phyloP scores from a whole-genome alignment of 2,113 vertebrate genomes.

The Strix aluco region DNA sequence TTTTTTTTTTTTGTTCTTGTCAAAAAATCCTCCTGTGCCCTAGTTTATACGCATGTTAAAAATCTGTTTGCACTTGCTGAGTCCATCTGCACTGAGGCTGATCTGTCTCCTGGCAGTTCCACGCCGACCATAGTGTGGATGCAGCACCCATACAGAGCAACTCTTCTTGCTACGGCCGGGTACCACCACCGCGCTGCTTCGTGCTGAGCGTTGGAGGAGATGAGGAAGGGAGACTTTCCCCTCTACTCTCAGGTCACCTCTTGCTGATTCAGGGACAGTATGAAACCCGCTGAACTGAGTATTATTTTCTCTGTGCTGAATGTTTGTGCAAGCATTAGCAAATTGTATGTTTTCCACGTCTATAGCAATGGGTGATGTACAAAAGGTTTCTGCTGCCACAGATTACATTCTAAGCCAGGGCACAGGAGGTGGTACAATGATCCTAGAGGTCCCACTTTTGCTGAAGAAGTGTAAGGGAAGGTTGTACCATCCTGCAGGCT shows the following conservation, averaged over 20 bases:
- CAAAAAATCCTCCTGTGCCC: slow-evolving; percentile 12
- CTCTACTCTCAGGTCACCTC: not conserved
- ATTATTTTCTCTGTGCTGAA: not conserved
- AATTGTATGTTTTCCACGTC: not conserved
- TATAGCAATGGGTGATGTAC: accelerated
- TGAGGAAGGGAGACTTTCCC: not conserved
- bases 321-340: not conserved
- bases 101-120: not conserved
- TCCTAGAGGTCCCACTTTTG: not conserved
- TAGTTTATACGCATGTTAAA: not conserved
- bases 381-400: not conserved
- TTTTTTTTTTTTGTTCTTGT: not conserved
- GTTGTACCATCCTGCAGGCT: not conserved
- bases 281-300: not conserved
- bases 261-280: not conserved
- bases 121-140: accelerated
- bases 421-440: not conserved
- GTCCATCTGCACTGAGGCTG: slow-evolving; percentile 21
- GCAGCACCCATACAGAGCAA: not conserved
- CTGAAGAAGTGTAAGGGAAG: not conserved
- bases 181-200: not conserved
- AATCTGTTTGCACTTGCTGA: slow-evolving; percentile 38
- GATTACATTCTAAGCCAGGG: accelerated
- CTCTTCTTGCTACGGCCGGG: too few relatives aligned
- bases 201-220: accelerated